Conservation (phyloP, 1,140 invertebrate species). For the Probaryconus sp. region DNA sequence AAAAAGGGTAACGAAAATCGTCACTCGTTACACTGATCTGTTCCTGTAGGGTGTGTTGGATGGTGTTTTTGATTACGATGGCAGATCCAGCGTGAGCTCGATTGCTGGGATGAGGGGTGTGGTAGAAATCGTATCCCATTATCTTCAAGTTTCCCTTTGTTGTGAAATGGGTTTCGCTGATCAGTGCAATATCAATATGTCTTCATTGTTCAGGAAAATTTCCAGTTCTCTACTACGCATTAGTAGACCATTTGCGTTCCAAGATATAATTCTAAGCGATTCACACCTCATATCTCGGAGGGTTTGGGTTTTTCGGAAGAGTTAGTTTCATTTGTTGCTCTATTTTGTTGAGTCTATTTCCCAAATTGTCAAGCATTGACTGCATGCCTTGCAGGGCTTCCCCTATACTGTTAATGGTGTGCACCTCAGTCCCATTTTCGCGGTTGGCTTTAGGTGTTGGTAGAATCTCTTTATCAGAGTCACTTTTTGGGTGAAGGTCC, state of each 20-base stretch:
- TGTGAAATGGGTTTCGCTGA: slow-evolving; percentile 2
- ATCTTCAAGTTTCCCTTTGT: neutral
- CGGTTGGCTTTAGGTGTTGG: neutral
- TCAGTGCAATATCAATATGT: slow-evolving; percentile 13
- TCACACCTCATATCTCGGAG: no score
- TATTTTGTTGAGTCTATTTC: neutral
- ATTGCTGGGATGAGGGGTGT: neutral
- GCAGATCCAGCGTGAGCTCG: neutral
- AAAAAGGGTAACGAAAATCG: no score
- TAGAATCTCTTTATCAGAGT: neutral
- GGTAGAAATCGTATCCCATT: neutral
- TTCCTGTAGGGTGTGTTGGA: neutral
- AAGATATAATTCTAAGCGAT: neutral
- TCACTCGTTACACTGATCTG: no score
- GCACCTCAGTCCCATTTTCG: neutral
- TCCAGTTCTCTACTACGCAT: neutral
- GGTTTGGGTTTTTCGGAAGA: no score
- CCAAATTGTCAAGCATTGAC: neutral
- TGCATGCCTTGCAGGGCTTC: neutral
- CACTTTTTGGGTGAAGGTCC: neutral
- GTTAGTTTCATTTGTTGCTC: neutral
- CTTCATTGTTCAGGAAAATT: slow-evolving; percentile 2
- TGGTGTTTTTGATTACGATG: slow-evolving; percentile 1
- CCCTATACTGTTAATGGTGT: neutral
- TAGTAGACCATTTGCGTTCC: neutral